These are phyloP conservation scores for Lepilemur ruficaudatus DNA, from an alignment of 2,797 vertebrate species.

Conservation along the genomic window DNA sequence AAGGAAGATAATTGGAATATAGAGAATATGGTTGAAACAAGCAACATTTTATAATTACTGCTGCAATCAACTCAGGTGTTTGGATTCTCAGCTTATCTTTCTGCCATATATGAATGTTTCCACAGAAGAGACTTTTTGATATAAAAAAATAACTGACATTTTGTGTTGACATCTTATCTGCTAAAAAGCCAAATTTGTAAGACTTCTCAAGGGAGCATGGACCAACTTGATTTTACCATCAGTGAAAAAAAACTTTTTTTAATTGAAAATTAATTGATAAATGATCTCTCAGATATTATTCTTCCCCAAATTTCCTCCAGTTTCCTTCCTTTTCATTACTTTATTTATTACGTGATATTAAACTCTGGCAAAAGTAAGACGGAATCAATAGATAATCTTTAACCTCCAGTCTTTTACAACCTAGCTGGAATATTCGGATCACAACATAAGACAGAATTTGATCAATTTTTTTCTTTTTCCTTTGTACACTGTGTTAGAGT, in stretches of 20 bases:
- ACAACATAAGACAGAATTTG: background rate
- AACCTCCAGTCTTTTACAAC: background rate
- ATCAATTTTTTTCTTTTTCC: background rate
- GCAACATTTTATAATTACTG: background rate
- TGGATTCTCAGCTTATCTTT: background rate
- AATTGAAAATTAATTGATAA: background rate
- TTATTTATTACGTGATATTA: background rate
- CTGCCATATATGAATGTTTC: background rate
- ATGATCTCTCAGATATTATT: background rate
- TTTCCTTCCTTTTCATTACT: background rate
- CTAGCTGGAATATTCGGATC: background rate
- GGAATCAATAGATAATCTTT: background rate
- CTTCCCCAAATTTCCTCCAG: background rate
- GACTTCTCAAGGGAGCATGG: background rate
- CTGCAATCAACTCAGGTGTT: background rate
- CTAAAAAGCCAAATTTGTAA: background rate
- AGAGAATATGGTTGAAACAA: background rate
- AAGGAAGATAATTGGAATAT: background rate
- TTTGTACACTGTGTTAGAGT: background rate
- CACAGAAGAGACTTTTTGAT: background rate
- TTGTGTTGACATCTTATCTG: background rate
- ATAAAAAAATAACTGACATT: background rate
- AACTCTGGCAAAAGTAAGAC: background rate
- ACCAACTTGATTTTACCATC: background rate
- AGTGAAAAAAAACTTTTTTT: background rate